phyloP scores from a whole-genome alignment of 2,797 vertebrate species.

The Protosalanx chinensis region DNA sequence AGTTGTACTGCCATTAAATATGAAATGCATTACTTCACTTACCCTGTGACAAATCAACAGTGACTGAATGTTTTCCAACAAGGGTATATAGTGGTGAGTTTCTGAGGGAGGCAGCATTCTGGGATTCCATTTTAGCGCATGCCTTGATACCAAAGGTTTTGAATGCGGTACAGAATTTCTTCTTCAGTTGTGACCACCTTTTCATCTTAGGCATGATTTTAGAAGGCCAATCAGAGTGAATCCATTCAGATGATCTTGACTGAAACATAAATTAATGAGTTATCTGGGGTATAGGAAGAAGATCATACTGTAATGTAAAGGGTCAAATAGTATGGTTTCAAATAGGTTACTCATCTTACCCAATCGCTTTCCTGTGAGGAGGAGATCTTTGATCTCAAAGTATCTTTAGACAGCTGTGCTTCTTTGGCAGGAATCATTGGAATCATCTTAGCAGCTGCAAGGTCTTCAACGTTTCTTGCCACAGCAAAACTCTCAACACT shows the following conservation, averaged over 20 bases:
- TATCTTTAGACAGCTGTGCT: constrained; percentile 40
- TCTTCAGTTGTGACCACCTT: constrained; percentile 29
- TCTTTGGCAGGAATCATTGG: constrained; percentile 56
- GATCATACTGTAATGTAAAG: not conserved
- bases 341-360: constrained; percentile 55
- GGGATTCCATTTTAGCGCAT: constrained; percentile 54
- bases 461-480: constrained; percentile 64
- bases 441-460: constrained; percentile 51
- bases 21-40: constrained; percentile 11
- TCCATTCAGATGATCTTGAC: constrained; percentile 43
- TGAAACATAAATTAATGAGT: constrained; percentile 40
- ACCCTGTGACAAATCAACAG: constrained; percentile 56
- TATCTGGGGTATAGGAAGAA: not conserved
- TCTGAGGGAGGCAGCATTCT: constrained; percentile 56
- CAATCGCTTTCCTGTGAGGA: constrained; percentile 44
- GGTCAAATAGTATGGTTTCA: constrained; percentile 18
- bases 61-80: constrained; percentile 50
- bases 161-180: constrained; percentile 43
- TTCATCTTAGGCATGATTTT: constrained; percentile 12
- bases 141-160: constrained; percentile 50
- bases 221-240: constrained; percentile 30
- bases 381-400: constrained; percentile 48
- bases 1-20: not conserved
- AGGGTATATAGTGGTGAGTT: constrained; percentile 46
- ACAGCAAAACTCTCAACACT: constrained; percentile 68